Evolutionary conservation across 2,113 vertebrate species (phyloP), one percentile per base, ranked within the genome.

Genomic region (Emberiza fucata): DNA sequence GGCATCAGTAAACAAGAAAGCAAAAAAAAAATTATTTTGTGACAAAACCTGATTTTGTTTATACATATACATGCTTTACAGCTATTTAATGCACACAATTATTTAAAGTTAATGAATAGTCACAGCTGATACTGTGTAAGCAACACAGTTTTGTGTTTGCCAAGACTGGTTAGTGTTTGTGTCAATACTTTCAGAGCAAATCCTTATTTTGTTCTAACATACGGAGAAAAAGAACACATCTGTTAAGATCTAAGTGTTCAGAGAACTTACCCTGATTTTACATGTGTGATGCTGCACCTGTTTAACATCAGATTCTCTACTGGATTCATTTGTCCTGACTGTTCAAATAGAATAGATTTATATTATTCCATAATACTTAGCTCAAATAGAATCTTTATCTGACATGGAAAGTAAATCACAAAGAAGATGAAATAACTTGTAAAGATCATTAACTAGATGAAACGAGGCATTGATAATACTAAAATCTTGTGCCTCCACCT

Each of bases 1-100:
- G 88, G 47, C 42, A 5, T 81, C 61, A 75, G 73, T 91, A 95
- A 94, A 85, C 91, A 94, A 94, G 69, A 31, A 66, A 68, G 69
- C 3, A 16, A 92, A 94, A 94, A 90, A 90, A 90, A 94, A 23
- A 7, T 10, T 18, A 31, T 25, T 75, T 63, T 54, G 56, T 86
- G 83, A 85, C 53, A 82, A 86, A 80, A 88, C 3, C 9, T n/a
- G 35, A n/a, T 10, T 78, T 61, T 2, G 12, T 83, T 45, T 88
- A 40, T 45, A 75, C 22, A 50, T 82, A 51, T 50, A 81, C 53
- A 33, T 86, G 66, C 68, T 80, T 81, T 83, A 69, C 27, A 88
- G 85, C 12, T 54, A 86, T 71, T 83, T 81, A 87, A 86, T 73
- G 42, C 21, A 69, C 53, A 90, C 3, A 35, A 81, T 92, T 79